phyloP scores from a whole-genome alignment of 2,888 invertebrate species.

The Hyposoter dolosus region DNA sequence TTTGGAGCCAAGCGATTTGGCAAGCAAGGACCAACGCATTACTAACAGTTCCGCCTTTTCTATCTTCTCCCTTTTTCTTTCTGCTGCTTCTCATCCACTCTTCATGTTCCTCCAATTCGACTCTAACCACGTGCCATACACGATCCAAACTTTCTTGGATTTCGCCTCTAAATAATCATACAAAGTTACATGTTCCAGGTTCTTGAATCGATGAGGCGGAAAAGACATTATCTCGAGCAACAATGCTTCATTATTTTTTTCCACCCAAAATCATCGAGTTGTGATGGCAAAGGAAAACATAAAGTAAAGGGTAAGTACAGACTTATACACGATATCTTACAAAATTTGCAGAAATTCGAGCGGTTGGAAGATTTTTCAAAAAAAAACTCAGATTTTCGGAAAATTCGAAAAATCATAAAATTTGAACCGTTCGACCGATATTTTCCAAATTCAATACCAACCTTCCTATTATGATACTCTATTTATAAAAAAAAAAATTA shows the following conservation, averaged over 20 bases:
- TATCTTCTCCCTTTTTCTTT: conserved; percentile 9
- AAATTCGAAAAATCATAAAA: too few species aligned
- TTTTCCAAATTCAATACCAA: too few species aligned
- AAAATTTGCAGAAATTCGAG: too few species aligned
- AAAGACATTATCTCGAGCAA: not conserved
- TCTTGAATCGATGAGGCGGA: not conserved
- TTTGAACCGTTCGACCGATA: too few species aligned
- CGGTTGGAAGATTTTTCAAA: too few species aligned
- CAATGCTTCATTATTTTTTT: too few species aligned
- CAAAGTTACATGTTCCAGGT: not conserved
- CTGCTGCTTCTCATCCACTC: conserved; percentile 19
- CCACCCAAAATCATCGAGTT: too few species aligned
- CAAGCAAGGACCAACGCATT: conserved; percentile 65
- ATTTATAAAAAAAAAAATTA: too few species aligned
- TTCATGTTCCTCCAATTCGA: conserved; percentile 26
- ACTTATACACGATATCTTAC: too few species aligned
- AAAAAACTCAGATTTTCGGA: too few species aligned
- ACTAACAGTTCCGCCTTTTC: conserved; percentile 67
- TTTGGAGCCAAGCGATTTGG: conserved; percentile 70
- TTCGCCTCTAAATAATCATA: conserved; percentile 15
- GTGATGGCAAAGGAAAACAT: not conserved
- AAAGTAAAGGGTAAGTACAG: too few species aligned
- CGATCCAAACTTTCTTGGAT: conserved; percentile 46
- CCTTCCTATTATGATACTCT: too few species aligned
- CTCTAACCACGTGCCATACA: conserved; percentile 44